Conservation (phyloP, 2,113 vertebrate species). For the Eira barbara region DNA sequence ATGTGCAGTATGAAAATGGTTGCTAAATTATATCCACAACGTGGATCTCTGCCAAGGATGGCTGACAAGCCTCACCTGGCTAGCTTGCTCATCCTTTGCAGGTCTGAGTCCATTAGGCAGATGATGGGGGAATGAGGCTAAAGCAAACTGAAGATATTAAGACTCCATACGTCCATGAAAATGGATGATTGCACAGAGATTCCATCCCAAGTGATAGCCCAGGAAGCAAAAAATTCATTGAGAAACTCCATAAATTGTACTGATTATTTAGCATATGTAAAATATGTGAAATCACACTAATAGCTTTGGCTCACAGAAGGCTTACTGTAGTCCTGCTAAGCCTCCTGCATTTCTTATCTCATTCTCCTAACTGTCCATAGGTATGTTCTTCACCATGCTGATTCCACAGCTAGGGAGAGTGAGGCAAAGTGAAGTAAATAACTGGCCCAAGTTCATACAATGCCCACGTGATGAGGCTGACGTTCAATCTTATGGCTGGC, state of each 20-base stretch:
- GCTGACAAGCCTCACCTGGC: slow-evolving; percentile 67
- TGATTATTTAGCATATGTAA: slow-evolving; percentile 42
- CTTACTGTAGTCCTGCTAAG: neutral
- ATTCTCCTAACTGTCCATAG: neutral
- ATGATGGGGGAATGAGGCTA: slow-evolving; percentile 59
- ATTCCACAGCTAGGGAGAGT: neutral
- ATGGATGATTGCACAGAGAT: slow-evolving; percentile 43
- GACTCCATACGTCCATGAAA: slow-evolving; percentile 44
- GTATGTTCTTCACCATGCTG: neutral
- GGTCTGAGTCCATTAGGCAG: slow-evolving; percentile 63
- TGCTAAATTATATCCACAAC: neutral
- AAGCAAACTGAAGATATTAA: slow-evolving; percentile 69
- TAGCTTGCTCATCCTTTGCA: slow-evolving; percentile 60
- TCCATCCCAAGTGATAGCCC: slow-evolving; percentile 22
- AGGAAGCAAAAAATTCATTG: slow-evolving; percentile 4
- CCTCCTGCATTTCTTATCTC: neutral
- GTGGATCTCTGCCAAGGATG: slow-evolving; percentile 53
- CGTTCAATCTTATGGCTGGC: neutral
- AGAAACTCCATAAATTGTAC: slow-evolving; percentile 38
- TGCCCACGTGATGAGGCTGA: neutral
- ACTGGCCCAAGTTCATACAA: neutral
- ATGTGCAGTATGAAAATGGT: neutral
- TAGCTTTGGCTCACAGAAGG: neutral
- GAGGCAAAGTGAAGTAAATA: neutral
- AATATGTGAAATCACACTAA: neutral